phyloP scores from a whole-genome alignment of 2,888 invertebrate genomes.

The Nomada fucata region DNA sequence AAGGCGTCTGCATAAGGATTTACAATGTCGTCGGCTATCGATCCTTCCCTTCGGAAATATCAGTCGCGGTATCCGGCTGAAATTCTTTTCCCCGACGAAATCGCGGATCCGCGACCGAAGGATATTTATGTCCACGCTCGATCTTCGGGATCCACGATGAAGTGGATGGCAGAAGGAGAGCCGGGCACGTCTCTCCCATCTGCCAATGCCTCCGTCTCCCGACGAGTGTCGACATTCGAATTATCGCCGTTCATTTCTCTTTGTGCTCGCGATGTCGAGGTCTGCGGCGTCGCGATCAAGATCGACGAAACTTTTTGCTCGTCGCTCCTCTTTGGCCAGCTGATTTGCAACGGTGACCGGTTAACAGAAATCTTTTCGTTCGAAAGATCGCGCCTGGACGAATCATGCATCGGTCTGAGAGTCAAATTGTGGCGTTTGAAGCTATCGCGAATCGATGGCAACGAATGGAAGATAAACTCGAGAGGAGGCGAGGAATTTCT shows the following conservation, averaged over 20 bases:
- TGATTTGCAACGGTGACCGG: no score
- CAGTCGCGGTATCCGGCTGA: background rate
- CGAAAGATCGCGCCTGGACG: no score
- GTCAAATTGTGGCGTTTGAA: no score
- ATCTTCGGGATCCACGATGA: conserved; percentile 16
- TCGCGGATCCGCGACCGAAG: background rate
- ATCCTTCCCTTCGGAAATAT: background rate
- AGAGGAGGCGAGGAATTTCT: no score
- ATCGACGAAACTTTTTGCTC: no score
- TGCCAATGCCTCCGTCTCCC: background rate
- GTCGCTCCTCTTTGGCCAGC: no score
- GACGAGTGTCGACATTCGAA: conserved; percentile 48
- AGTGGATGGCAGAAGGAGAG: conserved; percentile 5
- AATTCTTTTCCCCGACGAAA: conserved; percentile 16
- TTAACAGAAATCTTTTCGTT: no score
- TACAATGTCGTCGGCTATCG: conserved; percentile 16
- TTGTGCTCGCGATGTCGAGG: conserved; percentile 70
- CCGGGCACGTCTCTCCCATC: conserved; percentile 2
- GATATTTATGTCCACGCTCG: conserved; percentile 33
- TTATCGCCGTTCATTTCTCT: conserved; percentile 76
- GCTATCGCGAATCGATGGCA: no score
- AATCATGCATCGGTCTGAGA: no score
- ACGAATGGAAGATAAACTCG: no score
- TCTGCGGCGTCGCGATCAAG: background rate
- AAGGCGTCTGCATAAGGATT: conserved; percentile 5